These are phyloP conservation scores for Drosophila sucinea DNA, from an alignment of 1,140 invertebrate genomes.

Conservation along the genomic window DNA sequence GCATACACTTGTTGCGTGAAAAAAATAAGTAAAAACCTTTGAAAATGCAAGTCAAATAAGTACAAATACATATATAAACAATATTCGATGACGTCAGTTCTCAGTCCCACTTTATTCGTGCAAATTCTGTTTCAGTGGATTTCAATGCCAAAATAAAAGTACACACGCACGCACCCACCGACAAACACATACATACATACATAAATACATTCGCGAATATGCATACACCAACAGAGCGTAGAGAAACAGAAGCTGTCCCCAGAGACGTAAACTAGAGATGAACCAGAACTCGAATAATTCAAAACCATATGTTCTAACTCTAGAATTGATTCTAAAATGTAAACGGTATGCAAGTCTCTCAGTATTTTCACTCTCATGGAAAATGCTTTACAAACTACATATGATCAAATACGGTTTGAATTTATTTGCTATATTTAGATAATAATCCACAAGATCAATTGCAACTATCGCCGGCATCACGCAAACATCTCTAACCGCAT, in stretches of 20 bases:
- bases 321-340: no score
- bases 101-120: constrained; percentile 50
- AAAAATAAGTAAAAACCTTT: constrained; percentile 10
- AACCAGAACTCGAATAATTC: background rate
- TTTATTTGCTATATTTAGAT: no score
- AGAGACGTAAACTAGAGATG: constrained; percentile 3
- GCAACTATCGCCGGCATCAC: background rate
- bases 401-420: no score
- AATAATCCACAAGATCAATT: background rate
- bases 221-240: background rate
- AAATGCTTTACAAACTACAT: no score
- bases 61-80: constrained; percentile 38
- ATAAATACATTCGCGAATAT: constrained; percentile 10
- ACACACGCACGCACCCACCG: constrained; percentile 31
- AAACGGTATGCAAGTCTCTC: no score
- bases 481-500: constrained; percentile 24
- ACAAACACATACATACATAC: constrained; percentile 7
- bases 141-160: constrained; percentile 62
- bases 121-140: constrained; percentile 58
- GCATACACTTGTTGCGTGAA: constrained; percentile 66
- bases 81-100: constrained; percentile 45
- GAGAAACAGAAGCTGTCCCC: constrained; percentile 1
- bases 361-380: no score
- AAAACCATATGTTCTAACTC: background rate
- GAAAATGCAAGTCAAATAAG: constrained; percentile 8